Evolutionary conservation across 2,113 vertebrate genomes (phyloP), one percentile per base, ranked within the genome.

Genomic region (Myrmecobius fasciatus): DNA sequence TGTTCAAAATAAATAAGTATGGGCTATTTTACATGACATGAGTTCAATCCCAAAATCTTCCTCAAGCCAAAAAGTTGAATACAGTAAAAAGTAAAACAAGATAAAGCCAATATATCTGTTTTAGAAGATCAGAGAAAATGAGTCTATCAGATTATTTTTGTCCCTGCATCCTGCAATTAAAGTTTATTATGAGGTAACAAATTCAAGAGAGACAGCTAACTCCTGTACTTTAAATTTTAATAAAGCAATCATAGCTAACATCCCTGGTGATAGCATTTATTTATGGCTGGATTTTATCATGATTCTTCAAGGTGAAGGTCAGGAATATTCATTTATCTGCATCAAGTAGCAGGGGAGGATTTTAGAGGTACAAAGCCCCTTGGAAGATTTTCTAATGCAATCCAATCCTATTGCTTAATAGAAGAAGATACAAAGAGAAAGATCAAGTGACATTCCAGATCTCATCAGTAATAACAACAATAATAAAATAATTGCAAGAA

Each of bases 151-250:
- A 56, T 53, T 92, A 53, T 36, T 89, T 91, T 92, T 52, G 94
- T 88, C 49, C 53, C 47, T 52, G 36, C 53, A 95, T 3, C 25
- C 10, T 60, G 4, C 7, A 47, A 7, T 28, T 46, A 51, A 94
- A 56, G 7, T 43, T 75, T 53, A 28, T 91, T 91, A 51, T 89
- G 9, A 93, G 36, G 90, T 26, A 25, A 26, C 53, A 52, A 52
- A n/a, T 52, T 24, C 3, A 43, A n/a, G 12, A 67, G 4, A 22
- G 88, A 93, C 12, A 89, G n/a, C 43, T 91, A 83, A 25, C 36
- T 92, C 75, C 36, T 46, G 43, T 0, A 43, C 67, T 91, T 96
- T 75, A 94, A 92, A 94, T 60, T 53, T 48, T 20, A 90, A 51
- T 52, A n/a, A 36, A 89, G 93, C 31, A 8, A 25, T 94, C 92